Percentiles rank a stretch among this genome's conserved stretches.
phyloP scores from a whole-genome alignment of 2,888 invertebrate species.

The Oscheius sp. region DNA sequence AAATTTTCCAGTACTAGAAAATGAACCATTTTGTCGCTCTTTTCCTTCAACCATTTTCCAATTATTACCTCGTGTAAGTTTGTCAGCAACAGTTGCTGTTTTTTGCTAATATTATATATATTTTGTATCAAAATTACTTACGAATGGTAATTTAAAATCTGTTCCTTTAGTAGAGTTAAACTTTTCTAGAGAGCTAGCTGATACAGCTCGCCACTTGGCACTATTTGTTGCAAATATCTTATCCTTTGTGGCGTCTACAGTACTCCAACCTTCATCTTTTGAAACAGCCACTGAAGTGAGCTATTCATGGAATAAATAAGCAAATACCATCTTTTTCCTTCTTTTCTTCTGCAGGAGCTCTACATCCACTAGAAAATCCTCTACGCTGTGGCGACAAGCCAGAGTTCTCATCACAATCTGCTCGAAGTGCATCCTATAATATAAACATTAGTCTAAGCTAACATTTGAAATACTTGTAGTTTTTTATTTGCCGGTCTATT shows the following conservation, averaged over 20 bases:
- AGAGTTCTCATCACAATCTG: slow-evolving; percentile 51
- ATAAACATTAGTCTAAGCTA: background rate
- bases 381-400: slow-evolving; percentile 65
- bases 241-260: slow-evolving; percentile 22
- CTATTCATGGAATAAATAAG: background rate
- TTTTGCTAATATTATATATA: slow-evolving; percentile 36
- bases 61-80: background rate
- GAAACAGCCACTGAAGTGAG: background rate
- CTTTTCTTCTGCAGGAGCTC: slow-evolving; percentile 54
- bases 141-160: slow-evolving; percentile 63
- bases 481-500: slow-evolving; percentile 49
- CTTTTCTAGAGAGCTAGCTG: slow-evolving; percentile 41
- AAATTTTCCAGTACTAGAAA: slow-evolving; percentile 29
- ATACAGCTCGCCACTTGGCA: slow-evolving; percentile 48
- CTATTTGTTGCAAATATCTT: slow-evolving; percentile 16
- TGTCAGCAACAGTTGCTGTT: slow-evolving; percentile 9
- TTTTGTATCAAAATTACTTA: slow-evolving; percentile 23
- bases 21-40: slow-evolving; percentile 28
- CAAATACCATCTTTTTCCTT: slow-evolving; percentile 40
- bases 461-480: slow-evolving; percentile 21
- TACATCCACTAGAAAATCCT: slow-evolving; percentile 63
- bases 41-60: slow-evolving; percentile 34
- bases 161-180: slow-evolving; percentile 33
- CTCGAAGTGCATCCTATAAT: slow-evolving; percentile 38
- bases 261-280: slow-evolving; percentile 33